phyloP scores from a whole-genome alignment of 2,113 vertebrate species.

The Hystrix brachyura region DNA sequence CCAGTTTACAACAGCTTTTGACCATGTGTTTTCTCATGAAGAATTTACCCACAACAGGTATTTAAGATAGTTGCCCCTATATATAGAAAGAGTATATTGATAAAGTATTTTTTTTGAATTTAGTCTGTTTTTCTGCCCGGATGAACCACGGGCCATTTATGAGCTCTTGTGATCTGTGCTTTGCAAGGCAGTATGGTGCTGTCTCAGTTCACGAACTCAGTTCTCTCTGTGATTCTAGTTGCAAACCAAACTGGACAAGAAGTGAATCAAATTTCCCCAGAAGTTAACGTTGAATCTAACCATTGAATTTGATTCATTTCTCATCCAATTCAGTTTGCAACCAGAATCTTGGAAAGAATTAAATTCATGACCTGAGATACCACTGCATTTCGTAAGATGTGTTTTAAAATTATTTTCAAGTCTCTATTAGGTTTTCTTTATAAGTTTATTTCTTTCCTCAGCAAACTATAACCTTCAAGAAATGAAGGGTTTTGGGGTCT shows the following conservation, averaged over 20 bases:
- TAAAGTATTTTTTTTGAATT: slow-evolving; percentile 12
- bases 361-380: too few relatives aligned
- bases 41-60: background rate
- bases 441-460: background rate
- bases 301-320: too few relatives aligned
- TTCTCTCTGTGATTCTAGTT: too few relatives aligned
- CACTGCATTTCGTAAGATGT: background rate
- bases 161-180: background rate
- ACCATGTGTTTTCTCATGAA: slow-evolving; percentile 28
- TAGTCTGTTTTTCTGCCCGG: background rate
- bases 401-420: slow-evolving; percentile 35
- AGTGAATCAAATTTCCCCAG: too few relatives aligned
- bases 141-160: background rate
- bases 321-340: too few relatives aligned
- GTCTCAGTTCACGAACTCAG: too few relatives aligned
- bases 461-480: slow-evolving; percentile 27
- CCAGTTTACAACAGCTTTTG: background rate
- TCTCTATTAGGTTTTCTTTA: slow-evolving; percentile 26
- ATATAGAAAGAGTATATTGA: background rate
- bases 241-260: too few relatives aligned
- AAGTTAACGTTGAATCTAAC: too few relatives aligned
- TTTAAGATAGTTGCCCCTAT: background rate
- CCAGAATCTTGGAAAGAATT: too few relatives aligned
- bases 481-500: background rate
- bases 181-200: background rate